A percentile compares a stretch with the other conserved stretches of the same genome.
Evolutionary conservation across 2,113 vertebrate genomes (phyloP).

Genomic region (Chelonoidis abingdonii): DNA sequence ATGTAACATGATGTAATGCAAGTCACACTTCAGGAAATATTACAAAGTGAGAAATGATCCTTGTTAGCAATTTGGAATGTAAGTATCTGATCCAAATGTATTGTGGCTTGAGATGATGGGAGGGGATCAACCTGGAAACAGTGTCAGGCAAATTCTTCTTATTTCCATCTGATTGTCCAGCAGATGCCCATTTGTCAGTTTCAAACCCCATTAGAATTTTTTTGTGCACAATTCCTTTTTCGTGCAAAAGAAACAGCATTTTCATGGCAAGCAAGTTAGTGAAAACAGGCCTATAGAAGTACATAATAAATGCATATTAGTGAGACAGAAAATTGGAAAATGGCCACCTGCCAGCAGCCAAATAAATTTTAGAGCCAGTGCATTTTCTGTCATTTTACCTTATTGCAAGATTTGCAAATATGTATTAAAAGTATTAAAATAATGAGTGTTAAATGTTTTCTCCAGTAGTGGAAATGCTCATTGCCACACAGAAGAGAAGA

Average conservation of each 20-base stretch:
- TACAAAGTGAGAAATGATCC: conserved; percentile 30
- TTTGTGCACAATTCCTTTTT: conserved; percentile 31
- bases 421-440: conserved; percentile 88
- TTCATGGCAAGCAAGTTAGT: conserved; percentile 64
- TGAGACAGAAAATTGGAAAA: conserved; percentile 84
- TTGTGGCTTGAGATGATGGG: conserved; percentile 27
- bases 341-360: conserved; percentile 82
- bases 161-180: conserved; percentile 31
- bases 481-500: conserved; percentile 78
- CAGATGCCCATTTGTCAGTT: conserved; percentile 58
- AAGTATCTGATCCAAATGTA: conserved; percentile 37
- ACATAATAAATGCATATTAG: conserved; percentile 81
- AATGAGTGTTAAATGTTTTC: conserved; percentile 85
- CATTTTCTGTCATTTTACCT: conserved; percentile 79
- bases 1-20: conserved; percentile 25
- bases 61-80: conserved; percentile 1
- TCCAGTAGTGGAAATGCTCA: conserved; percentile 80
- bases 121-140: conserved; percentile 2
- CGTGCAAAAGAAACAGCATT: conserved; percentile 64
- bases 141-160: neutral
- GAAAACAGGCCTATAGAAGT: conserved; percentile 70
- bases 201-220: conserved; percentile 47
- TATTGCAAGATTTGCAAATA: conserved; percentile 85
- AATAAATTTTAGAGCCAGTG: conserved; percentile 82
- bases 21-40: conserved; percentile 55